Conservation (phyloP, 2,888 invertebrate species). For the Dryocosmus kuriphilus region DNA sequence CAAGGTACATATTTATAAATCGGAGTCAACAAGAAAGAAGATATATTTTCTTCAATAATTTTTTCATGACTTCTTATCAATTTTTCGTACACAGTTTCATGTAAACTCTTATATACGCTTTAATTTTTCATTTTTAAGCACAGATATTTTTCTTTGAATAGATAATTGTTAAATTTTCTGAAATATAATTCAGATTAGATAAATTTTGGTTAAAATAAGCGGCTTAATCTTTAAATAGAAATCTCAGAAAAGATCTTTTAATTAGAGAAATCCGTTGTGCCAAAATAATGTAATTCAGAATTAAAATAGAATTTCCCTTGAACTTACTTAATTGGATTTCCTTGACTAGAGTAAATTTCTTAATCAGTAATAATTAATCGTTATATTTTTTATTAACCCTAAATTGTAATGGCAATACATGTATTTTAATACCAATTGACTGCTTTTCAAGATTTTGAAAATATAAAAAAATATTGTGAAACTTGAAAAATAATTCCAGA, state of each 20-base stretch:
- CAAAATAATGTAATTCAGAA: conserved; percentile 30
- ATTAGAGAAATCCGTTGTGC: conserved; percentile 9
- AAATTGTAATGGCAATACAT: neutral
- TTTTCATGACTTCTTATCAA: neutral
- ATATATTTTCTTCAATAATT: neutral
- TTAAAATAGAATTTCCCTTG: conserved; percentile 20
- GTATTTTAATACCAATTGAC: neutral
- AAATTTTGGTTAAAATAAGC: neutral
- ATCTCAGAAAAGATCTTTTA: neutral
- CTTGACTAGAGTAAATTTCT: neutral
- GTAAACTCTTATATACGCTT: neutral
- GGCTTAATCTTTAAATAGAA: neutral
- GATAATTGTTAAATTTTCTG: neutral
- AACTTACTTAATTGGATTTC: conserved; percentile 15
- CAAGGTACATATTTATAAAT: neutral
- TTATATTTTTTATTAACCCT: neutral
- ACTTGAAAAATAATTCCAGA: neutral
- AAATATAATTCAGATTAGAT: neutral
- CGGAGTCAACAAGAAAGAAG: neutral
- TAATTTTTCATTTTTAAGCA: neutral
- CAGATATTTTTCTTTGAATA: neutral
- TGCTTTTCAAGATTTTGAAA: neutral
- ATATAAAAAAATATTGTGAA: neutral
- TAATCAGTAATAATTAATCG: neutral
- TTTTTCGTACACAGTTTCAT: neutral